Conservation (phyloP, 2,888 invertebrate species). For the Orthosia gothica region DNA sequence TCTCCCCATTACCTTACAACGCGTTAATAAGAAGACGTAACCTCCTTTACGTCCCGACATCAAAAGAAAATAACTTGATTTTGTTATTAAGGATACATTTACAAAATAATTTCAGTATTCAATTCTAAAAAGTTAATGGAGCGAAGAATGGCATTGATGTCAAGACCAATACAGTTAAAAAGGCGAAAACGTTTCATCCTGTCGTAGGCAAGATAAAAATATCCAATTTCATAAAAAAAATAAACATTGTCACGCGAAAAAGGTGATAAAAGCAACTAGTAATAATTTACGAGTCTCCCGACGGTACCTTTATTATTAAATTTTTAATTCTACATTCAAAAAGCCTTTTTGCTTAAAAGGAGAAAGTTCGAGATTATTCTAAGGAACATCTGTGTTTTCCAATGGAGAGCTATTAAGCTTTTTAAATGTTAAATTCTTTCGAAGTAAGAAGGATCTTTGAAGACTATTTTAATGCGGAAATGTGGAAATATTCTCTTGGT, state of each 20-base stretch:
- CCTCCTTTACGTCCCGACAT: constrained; percentile 20
- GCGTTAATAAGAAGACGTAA: constrained; percentile 26
- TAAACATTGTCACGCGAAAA: constrained; percentile 53
- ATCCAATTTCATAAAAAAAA: constrained; percentile 54
- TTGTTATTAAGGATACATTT: constrained; percentile 33
- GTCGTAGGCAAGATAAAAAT: constrained; percentile 50
- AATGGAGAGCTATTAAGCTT: constrained; percentile 60
- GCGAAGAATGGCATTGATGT: constrained; percentile 42
- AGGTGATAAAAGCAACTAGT: constrained; percentile 62
- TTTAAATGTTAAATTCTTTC: constrained; percentile 61
- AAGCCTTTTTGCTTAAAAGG: constrained; percentile 53
- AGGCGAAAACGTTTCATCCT: constrained; percentile 36
- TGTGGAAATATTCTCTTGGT: constrained; percentile 21
- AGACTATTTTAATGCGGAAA: constrained; percentile 53
- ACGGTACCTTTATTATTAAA: constrained; percentile 60
- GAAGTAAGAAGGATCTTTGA: constrained; percentile 46
- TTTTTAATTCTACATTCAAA: constrained; percentile 61
- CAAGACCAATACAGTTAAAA: constrained; percentile 50
- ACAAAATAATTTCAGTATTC: constrained; percentile 45
- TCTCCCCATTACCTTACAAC: constrained; percentile 8
- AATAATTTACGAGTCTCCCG: constrained; percentile 58
- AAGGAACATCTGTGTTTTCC: constrained; percentile 64
- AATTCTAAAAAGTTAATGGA: constrained; percentile 55
- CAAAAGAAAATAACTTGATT: constrained; percentile 43
- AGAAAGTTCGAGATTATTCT: constrained; percentile 58